Evolutionary conservation across 2,113 vertebrate species (phyloP).

Genomic region (Machaerirhynchus nigripectus): DNA sequence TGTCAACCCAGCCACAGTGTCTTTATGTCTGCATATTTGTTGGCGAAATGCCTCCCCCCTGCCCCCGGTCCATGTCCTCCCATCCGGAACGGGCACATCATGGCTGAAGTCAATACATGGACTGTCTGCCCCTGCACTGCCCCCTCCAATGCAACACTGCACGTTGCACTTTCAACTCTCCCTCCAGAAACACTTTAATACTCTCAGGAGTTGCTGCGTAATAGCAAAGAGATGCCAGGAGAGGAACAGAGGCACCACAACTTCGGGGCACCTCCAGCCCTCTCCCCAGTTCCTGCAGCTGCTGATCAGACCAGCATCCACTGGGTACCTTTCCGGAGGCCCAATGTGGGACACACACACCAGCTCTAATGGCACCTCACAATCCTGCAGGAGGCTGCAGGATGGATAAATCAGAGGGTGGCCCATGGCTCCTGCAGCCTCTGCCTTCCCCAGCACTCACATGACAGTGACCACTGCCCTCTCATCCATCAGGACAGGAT

Average conservation of each 20-base stretch:
- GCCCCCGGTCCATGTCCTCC: not conserved
- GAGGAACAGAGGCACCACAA: not conserved
- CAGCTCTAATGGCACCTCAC: not conserved
- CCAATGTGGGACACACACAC: accelerated
- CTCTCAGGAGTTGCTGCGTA: not conserved
- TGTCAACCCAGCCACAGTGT: not conserved
- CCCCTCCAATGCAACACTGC: not conserved
- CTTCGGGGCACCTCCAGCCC: not conserved
- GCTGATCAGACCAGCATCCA: not conserved
- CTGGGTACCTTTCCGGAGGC: not conserved
- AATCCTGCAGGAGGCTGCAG: not conserved
- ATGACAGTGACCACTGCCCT: not conserved
- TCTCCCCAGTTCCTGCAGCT: not conserved
- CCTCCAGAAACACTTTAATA: not conserved
- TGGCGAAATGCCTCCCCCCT: not conserved
- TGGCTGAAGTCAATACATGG: not conserved
- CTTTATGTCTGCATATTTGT: slow-evolving; percentile 38
- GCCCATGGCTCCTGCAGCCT: not conserved
- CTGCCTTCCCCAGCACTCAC: not conserved
- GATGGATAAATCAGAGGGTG: not conserved
- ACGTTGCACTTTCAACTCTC: not conserved
- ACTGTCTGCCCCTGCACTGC: not conserved
- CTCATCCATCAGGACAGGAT: not conserved
- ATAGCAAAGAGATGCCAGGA: not conserved
- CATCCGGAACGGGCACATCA: not conserved